Base-by-base conservation (phyloP, 2,113 vertebrate genomes). In the Fulmarus glacialis region DNA sequence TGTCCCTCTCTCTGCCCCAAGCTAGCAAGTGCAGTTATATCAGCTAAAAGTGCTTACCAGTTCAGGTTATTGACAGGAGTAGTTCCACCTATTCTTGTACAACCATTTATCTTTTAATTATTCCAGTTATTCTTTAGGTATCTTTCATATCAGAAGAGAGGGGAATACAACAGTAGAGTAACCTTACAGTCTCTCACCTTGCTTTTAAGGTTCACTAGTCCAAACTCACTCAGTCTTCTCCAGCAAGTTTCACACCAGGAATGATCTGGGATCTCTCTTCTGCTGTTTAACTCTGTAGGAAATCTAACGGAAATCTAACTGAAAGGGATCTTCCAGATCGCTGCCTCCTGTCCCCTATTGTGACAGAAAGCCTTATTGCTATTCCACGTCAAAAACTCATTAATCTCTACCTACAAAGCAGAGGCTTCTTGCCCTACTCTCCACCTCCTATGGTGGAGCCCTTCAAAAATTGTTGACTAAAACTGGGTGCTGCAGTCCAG, bases 381-480 rank as follows among this genome's bases (percentile, higher is more conserved):
- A 26, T 62, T 62, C 20, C 20, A 56, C 1, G 2, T 64, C 11
- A 82, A 38, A 45, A 86, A 5, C 26, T 30, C 36, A 73, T 36
- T 80, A 22, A 56, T 34, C 14, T 87, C 7, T 6, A 30, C 10
- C 21, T 53, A 47, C 9, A 82, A 82, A 66, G 34, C 23, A 73
- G 59, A 20, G 3, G 12, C 3, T 92, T 91, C 53, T 91, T 66
- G 26, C 10, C 30, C 21, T 86, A 71, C 21, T 67, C 38, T 83
- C 52, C 6, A 56, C 1, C 40, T 81, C 12, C 12, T 79, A 3
- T 0, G 1, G 12, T 36, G 18, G 10, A 80, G 22, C 4, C 52
- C 13, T 53, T 81, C 5, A 58, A 74, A 91, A 86, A 63, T 1
- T 34, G 13, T 20, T 56, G 21, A 82, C 24, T 71, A 55, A 74